A percentile compares a stretch with the other conserved stretches of the same genome.
Conservation (phyloP, 2,797 vertebrate genomes). For the Galago senegalensis region DNA sequence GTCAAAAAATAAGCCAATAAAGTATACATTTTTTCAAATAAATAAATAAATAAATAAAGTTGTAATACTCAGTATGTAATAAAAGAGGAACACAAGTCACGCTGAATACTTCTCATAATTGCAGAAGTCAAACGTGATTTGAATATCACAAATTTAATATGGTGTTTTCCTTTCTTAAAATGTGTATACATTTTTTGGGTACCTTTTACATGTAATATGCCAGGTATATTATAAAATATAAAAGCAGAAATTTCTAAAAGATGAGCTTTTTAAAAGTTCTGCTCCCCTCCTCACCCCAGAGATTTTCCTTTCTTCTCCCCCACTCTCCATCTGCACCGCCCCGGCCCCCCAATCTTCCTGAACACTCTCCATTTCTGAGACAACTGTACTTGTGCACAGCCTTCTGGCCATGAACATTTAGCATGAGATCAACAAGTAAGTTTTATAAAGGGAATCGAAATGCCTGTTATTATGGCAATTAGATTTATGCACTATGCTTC, state of each 20-base stretch:
- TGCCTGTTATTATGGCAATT: not conserved
- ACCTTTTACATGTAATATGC: not conserved
- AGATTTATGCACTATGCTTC: not conserved
- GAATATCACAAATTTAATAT: no score
- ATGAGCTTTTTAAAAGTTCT: not conserved
- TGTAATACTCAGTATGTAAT: no score
- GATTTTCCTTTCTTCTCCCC: not conserved
- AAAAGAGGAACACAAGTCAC: no score
- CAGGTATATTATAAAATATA: not conserved
- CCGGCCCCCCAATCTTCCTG: no score
- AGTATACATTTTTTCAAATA: constrained; percentile 65
- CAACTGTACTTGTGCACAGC: not conserved
- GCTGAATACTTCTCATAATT: no score
- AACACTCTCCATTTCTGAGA: not conserved
- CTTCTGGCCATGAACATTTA: not conserved
- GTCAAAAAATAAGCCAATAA: constrained; percentile 9
- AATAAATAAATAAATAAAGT: no score
- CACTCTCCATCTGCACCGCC: no score
- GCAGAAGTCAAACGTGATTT: no score
- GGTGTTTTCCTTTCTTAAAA: no score
- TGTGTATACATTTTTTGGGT: no score
- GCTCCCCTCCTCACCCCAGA: not conserved
- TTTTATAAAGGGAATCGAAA: not conserved
- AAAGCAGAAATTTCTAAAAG: not conserved
- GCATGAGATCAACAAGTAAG: not conserved